These are phyloP conservation scores for Drosophila demipolita DNA, from an alignment of 2,888 invertebrate species.

Conservation along the genomic window DNA sequence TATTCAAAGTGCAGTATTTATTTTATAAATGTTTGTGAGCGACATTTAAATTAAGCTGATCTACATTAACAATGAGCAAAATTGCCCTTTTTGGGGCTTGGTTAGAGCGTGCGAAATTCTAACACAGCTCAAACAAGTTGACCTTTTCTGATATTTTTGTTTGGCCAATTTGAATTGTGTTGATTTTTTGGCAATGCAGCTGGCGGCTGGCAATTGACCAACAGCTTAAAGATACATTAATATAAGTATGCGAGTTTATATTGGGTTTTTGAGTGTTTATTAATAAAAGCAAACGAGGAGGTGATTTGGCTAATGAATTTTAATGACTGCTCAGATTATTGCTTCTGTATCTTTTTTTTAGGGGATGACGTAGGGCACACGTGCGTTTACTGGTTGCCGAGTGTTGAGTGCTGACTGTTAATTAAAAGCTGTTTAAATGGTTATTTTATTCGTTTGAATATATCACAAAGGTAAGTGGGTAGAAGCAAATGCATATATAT, in stretches of 20 bases:
- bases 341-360: not conserved
- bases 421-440: constrained; percentile 58
- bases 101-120: constrained; percentile 52
- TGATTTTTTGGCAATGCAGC: constrained; percentile 36
- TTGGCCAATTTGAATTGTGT: constrained; percentile 15
- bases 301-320: constrained; percentile 74
- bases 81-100: constrained; percentile 26
- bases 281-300: constrained; percentile 56
- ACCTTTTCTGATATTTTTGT: constrained; percentile 23
- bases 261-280: constrained; percentile 53
- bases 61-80: not conserved
- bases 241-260: constrained; percentile 22
- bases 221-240: constrained; percentile 13
- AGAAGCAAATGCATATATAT: constrained; percentile 5
- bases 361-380: constrained; percentile 32
- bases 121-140: constrained; percentile 14
- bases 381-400: constrained; percentile 34
- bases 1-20: not conserved
- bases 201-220: constrained; percentile 22
- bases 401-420: constrained; percentile 50
- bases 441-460: constrained; percentile 52
- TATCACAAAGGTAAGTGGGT: constrained; percentile 26
- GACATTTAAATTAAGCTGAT: constrained; percentile 16
- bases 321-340: constrained; percentile 55
- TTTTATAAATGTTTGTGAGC: not conserved